These are phyloP conservation scores for Terebella lapidaria DNA, from an alignment of 2,888 invertebrate genomes.

Conservation along the genomic window DNA sequence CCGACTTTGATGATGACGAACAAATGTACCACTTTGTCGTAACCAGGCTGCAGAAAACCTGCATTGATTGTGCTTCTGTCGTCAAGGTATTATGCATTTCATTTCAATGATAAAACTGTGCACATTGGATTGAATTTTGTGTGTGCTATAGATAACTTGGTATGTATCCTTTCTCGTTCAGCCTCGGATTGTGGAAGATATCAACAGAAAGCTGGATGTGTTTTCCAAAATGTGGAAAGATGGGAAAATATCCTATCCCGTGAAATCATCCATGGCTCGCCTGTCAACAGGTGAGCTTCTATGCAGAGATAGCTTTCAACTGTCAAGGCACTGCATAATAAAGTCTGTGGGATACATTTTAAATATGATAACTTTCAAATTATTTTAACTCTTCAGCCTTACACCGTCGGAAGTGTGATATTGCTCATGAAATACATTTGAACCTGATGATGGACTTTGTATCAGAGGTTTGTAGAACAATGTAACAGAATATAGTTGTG, in stretches of 20 bases:
- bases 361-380: neutral
- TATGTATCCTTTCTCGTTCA: slow-evolving; percentile 12
- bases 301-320: too few species aligned
- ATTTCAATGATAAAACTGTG: neutral
- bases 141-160: neutral
- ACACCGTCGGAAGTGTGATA: slow-evolving; percentile 28
- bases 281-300: slow-evolving; percentile 29
- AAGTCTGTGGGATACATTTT: neutral
- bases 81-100: slow-evolving; percentile 12
- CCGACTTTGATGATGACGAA: slow-evolving; percentile 27
- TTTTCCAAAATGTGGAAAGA: slow-evolving; percentile 34
- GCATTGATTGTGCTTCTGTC: slow-evolving; percentile 16
- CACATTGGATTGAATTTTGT: neutral
- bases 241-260: slow-evolving; percentile 33
- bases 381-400: slow-evolving; percentile 27
- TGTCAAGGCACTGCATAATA: too few species aligned
- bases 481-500: too few species aligned
- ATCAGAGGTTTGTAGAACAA: slow-evolving; percentile 35
- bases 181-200: slow-evolving; percentile 33
- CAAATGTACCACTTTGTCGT: slow-evolving; percentile 26
- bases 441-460: slow-evolving; percentile 41
- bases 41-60: slow-evolving; percentile 19
- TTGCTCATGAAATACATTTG: slow-evolving; percentile 37
- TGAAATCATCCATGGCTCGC: slow-evolving; percentile 32
- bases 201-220: slow-evolving; percentile 30